Conservation (phyloP, 2,888 invertebrate species). For the Pammene fasciana region DNA sequence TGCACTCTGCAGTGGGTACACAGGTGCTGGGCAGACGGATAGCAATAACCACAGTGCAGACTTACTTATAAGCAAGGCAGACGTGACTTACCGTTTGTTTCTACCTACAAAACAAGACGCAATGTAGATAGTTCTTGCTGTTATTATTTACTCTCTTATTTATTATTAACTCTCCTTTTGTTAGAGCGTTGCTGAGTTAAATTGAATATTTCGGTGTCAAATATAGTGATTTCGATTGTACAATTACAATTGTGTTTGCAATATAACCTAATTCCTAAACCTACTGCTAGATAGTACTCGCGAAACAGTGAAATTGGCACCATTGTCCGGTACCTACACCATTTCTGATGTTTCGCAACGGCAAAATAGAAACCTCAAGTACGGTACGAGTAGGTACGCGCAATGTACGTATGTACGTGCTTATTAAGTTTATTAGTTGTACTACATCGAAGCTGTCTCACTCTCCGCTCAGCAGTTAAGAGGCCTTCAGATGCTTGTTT, state of each 20-base stretch:
- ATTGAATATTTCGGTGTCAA: too few species aligned
- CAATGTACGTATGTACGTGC: constrained; percentile 50
- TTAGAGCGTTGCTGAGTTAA: too few species aligned
- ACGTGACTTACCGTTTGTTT: too few species aligned
- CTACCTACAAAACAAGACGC: too few species aligned
- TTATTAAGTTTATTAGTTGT: constrained; percentile 27
- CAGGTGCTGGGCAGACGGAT: too few species aligned
- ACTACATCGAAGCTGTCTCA: constrained; percentile 3
- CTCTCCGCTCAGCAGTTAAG: background rate
- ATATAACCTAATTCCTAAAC: constrained; percentile 13
- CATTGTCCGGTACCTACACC: constrained; percentile 44
- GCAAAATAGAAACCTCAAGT: constrained; percentile 60
- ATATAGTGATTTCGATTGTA: too few species aligned
- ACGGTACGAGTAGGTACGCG: constrained; percentile 49
- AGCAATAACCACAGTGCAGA: too few species aligned
- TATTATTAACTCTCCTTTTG: too few species aligned
- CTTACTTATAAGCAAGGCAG: too few species aligned
- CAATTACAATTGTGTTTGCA: constrained; percentile 3
- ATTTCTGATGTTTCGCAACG: constrained; percentile 53
- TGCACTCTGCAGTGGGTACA: too few species aligned
- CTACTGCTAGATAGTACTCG: constrained; percentile 25
- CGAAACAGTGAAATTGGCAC: constrained; percentile 55
- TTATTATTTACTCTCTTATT: too few species aligned
- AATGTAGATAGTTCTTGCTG: too few species aligned
- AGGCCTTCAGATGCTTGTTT: background rate